Base-by-base conservation (phyloP, 2,888 invertebrate genomes). In the Cecidostiba fungosa region DNA sequence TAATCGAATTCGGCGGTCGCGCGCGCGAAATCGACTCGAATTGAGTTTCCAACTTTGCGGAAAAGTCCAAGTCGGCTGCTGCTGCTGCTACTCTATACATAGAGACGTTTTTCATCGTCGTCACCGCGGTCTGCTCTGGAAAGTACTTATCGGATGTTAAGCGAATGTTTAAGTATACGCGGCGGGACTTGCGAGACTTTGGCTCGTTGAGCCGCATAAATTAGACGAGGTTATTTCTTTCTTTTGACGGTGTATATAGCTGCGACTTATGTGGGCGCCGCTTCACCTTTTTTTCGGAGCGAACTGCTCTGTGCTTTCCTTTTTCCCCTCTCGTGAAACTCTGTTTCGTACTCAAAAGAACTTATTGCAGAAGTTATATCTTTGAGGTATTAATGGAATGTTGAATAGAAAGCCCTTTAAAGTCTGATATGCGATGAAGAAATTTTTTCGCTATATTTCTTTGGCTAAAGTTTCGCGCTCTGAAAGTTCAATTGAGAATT, bases 1-100 rank as follows among this genome's bases (percentile, higher is more conserved):
- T 86, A 88, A 88, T 88, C 87, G 86, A 84, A 87, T 87, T 88
- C 85, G 86, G 87, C 83, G 87, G 85, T 84, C 12, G 43, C 81
- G 16, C 39, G 66, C 66, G 26, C 70, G 29, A 62, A 62, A 62
- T 62, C 62, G 62, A 70, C 70, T 39, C 19, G 36, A 32, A 36
- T 32, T 19, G 36, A 70, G 36, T 36, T 70, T 12, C 36, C 32
- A 39, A 72, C n/a, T 39, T 72, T 6, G 36, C n/a, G 26, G 36
- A 77, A 66, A 77, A 77, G 62, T 43, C 36, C 16, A 23, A 14
- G 66, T 26, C 29, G 14, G 10, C 66, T 26, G 29, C 26, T 3
- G 14, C 26, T 8, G 14, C 26, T 14, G 12, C 16, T 14, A 1
- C 14, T 32, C 14, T 29, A 19, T 12, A 19, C 6, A 72, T 6